Evolutionary conservation across 2,888 invertebrate species (phyloP), one percentile per base, ranked within the genome.

Genomic region (Chironomus riparius): DNA sequence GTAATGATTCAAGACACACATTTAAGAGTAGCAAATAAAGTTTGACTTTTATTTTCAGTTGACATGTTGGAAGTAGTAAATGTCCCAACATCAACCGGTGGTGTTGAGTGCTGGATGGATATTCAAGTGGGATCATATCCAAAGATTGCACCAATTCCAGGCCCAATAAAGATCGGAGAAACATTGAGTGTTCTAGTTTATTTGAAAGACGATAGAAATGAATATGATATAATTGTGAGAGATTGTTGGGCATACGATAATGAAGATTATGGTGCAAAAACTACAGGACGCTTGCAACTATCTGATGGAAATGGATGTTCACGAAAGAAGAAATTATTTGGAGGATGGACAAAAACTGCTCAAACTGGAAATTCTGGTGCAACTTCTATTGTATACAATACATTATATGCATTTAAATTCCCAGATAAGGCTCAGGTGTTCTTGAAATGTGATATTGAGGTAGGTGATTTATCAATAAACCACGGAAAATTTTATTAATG

Each of bases 31-130:
- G 38, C 77, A 78, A 77, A 74, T 78, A 21, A 65, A 13, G 1
- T 4, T 2, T 68, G 1, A 5, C 1, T 13, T 28, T 13, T n/a
- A 68, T 15, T 56, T 61, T n/a, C 13, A 72, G 72, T 88, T 0
- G 90, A 90, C 78, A 90, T 90, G 89, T 82, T 90, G 24, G 90
- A 90, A 79, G 88, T 90, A 0, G 87, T 90, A 2, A 88, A 89
- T 0, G 89, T 91, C 0, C 87, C 89, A 22, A 88, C 89, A 0
- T 86, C 87, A 0, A 87, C 86, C 13, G 89, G 90, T 3, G 87
- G 88, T 0, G 87, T 91, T 0, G 89, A 91, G 79, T 91, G 90
- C 82, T 92, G 91, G 91, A 91, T 92, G 91, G 91, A 91, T 78
- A 90, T 91, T 77, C 90, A 90, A 79, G 86, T 86, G 78, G 91